Evolutionary conservation across 2,797 vertebrate genomes (phyloP), one percentile per base, ranked within the genome.

Genomic region (Sylvilagus floridanus): DNA sequence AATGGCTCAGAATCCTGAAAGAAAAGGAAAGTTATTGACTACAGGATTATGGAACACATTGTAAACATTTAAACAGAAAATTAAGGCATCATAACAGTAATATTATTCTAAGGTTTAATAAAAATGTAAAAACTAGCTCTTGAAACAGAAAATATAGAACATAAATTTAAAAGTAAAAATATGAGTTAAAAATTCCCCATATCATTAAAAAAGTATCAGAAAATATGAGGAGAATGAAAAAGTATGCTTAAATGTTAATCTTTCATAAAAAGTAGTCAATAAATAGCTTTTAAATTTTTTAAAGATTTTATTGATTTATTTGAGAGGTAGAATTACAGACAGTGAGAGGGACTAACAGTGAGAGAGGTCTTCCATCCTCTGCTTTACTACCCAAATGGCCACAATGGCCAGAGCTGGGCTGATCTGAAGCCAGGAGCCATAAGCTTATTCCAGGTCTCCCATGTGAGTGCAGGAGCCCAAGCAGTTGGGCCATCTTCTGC

Each of bases 51-150:
- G 50, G 16, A 37, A 77, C 88, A 68, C 4, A 50, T 21, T 63
- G 26, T 17, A 81, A 90, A 22, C 14, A 71, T 52, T 91, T 50
- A 92, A 72, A 77, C 50, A 66, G 35, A 86, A 93, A 87, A 32
- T 66, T 89, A 84, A 75, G 24, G 35, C 57, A 88, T 94, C 79
- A 60, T 63, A 87, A 76, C 63, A 57, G 16, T 84, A 71, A 62
- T 76, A 57, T 62, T 75, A 22, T 73, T 82, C 73, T 68, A 83
- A 76, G 21, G 11, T 19, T 86, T 86, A 68, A 81, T 69, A 32
- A 24, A 88, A 77, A 66, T 73, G 37, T 79, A 50, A 84, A 82
- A 93, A 88, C 75, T 13, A 90, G 21, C 16, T 35, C n/a, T 91
- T 73, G 4, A 75, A 66, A 37, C 9, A 76, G 66, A 84, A 92